A percentile compares a stretch with the other conserved stretches of the same genome.
These are phyloP conservation scores for Protomyctophum bolini DNA, from an alignment of 2,113 vertebrate species.

Conservation along the genomic window DNA sequence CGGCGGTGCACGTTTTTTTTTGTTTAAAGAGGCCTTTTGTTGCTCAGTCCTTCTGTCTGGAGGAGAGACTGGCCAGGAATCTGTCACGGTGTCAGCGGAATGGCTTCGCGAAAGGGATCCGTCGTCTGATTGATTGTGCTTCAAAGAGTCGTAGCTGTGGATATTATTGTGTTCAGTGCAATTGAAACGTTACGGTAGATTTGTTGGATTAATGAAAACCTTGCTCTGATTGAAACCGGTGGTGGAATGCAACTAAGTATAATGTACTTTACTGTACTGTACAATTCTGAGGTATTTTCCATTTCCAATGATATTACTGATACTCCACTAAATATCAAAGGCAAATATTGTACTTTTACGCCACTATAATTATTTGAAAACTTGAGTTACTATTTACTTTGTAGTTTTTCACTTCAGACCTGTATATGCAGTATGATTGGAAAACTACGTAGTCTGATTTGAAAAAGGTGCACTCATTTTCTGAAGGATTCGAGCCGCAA, in stretches of 20 bases:
- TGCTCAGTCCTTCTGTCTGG: neutral
- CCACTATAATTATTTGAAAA: no score
- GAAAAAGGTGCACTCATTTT: no score
- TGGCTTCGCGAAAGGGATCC: constrained; percentile 13
- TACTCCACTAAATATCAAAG: no score
- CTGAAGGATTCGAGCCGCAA: no score
- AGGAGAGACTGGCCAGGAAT: neutral
- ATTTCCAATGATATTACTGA: no score
- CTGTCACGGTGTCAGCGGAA: neutral
- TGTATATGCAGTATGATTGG: no score
- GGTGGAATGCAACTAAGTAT: neutral
- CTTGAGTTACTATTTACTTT: no score
- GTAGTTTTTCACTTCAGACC: no score
- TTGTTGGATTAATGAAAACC: neutral
- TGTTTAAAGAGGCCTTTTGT: neutral
- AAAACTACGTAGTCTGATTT: no score
- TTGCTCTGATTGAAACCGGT: neutral
- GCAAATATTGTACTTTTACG: no score
- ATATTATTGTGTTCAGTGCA: neutral
- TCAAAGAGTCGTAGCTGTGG: neutral
- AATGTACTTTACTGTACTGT: no score
- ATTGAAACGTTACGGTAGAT: neutral
- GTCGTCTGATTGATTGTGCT: constrained; percentile 11
- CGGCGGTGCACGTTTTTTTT: neutral
- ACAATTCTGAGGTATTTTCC: neutral